phyloP scores from a whole-genome alignment of 2,888 invertebrate species.

The Plebejus argus region DNA sequence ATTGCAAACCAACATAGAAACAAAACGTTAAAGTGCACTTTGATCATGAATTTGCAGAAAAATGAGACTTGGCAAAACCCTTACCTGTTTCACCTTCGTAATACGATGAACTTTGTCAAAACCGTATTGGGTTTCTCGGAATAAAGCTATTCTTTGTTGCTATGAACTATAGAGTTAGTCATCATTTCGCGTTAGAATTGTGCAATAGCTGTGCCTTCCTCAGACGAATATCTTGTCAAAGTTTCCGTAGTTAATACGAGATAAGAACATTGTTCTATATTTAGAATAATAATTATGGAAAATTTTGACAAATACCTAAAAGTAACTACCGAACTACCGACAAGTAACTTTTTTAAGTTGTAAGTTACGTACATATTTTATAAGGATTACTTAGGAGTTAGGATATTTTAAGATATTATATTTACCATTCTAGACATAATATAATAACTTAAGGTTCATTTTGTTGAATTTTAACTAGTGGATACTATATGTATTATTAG shows the following conservation, averaged over 20 bases:
- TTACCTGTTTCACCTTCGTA: background rate
- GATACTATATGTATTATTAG: no score
- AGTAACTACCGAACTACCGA: no score
- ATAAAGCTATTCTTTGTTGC: constrained; percentile 20
- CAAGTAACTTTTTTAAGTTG: no score
- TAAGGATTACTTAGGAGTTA: no score
- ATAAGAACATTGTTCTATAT: background rate
- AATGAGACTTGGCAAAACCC: constrained; percentile 19
- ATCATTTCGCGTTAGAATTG: background rate
- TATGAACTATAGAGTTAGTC: constrained; percentile 19
- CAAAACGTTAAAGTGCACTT: background rate
- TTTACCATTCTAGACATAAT: no score
- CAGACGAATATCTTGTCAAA: background rate
- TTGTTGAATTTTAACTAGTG: no score
- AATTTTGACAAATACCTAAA: no score
- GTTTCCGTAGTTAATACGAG: background rate
- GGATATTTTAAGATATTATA: no score
- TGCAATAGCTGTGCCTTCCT: background rate
- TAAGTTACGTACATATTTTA: background rate
- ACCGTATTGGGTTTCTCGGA: constrained; percentile 10
- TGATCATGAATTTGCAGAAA: background rate
- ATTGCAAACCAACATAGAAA: background rate
- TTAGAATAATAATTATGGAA: no score
- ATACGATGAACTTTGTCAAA: constrained; percentile 10
- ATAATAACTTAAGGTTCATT: no score